Percentiles rank a stretch among this genome's conserved stretches.
These are phyloP conservation scores for Anoura caudifer DNA, from an alignment of 2,113 vertebrate genomes.

Conservation along the genomic window DNA sequence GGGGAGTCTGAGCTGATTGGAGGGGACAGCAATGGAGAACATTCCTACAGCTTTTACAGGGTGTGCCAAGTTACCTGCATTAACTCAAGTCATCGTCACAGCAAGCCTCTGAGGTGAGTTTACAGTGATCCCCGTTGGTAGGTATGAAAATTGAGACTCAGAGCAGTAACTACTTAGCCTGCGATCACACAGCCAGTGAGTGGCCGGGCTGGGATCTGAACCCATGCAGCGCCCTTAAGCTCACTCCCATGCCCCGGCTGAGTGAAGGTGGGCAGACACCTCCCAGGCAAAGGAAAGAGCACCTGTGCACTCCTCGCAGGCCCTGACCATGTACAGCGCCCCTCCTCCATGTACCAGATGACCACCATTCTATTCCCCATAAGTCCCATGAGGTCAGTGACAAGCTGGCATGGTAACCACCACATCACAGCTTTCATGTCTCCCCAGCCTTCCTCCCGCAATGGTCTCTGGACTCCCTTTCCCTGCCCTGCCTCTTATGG, in stretches of 20 bases:
- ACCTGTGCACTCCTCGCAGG: neutral
- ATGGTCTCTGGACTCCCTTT: neutral
- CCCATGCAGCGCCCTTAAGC: neutral
- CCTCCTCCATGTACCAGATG: too few species aligned
- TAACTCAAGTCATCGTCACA: neutral
- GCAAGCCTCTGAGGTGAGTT: neutral
- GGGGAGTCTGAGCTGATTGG: neutral
- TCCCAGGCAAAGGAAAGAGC: neutral
- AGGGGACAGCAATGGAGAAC: neutral
- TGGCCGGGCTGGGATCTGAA: neutral
- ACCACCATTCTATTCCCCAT: neutral
- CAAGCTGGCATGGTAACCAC: neutral
- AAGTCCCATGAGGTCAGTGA: neutral
- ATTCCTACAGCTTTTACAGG: fast-evolving
- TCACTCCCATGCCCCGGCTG: neutral
- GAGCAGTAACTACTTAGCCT: neutral
- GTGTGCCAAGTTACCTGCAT: neutral
- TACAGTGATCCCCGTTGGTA: neutral
- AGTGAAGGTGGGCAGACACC: neutral
- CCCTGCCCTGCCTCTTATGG: neutral
- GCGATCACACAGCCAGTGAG: neutral
- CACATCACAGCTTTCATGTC: neutral
- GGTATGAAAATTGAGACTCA: neutral
- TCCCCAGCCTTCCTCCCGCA: neutral
- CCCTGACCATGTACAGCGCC: fast-evolving